A percentile compares a stretch with the other conserved stretches of the same genome.
Conservation (phyloP, 53 echinoderm and acorn worm genomes). For the Paelopatides confundens region DNA sequence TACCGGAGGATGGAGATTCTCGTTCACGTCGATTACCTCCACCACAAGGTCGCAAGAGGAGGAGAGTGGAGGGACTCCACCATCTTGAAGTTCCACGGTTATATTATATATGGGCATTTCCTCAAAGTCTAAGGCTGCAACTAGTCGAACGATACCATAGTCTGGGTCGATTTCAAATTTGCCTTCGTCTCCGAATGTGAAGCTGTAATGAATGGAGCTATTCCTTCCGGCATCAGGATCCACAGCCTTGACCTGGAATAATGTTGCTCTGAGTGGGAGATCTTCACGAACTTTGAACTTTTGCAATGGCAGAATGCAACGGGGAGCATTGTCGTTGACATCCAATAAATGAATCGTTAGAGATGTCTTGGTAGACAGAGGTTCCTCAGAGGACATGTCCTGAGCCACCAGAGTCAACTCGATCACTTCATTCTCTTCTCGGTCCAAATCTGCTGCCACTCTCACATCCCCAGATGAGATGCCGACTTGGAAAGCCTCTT, state of each 20-base stretch:
- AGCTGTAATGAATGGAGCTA: slow-evolving; percentile 77
- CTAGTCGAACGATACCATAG: slow-evolving; percentile 82
- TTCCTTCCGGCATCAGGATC: slow-evolving; percentile 89
- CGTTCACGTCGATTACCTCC: slow-evolving; percentile 94
- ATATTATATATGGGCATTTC: slow-evolving; percentile 79
- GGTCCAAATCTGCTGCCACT: slow-evolving; percentile 75
- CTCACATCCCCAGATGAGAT: slow-evolving; percentile 79
- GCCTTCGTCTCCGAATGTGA: slow-evolving; percentile 62
- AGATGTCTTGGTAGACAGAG: slow-evolving; percentile 74
- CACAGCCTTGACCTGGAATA: slow-evolving; percentile 83
- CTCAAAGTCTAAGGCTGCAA: slow-evolving; percentile 84
- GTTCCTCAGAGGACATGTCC: slow-evolving; percentile 76
- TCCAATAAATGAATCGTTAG: slow-evolving; percentile 76
- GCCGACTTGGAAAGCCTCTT: slow-evolving; percentile 82
- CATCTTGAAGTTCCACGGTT: slow-evolving; percentile 72
- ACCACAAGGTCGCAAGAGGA: slow-evolving; percentile 88
- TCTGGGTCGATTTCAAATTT: slow-evolving; percentile 88
- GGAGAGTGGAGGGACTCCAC: slow-evolving; percentile 76
- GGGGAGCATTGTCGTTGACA: slow-evolving; percentile 93
- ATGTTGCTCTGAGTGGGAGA: slow-evolving; percentile 84
- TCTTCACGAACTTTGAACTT: slow-evolving; percentile 91
- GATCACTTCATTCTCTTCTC: slow-evolving; percentile 75
- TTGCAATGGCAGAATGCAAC: slow-evolving; percentile 78
- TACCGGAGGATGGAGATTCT: slow-evolving; percentile 82
- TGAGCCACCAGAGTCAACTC: slow-evolving; percentile 79